Percentiles rank a stretch among this genome's conserved stretches.
These are phyloP conservation scores for Steinernema carpocapsae DNA, from an alignment of 2,888 invertebrate genomes.

Conservation along the genomic window DNA sequence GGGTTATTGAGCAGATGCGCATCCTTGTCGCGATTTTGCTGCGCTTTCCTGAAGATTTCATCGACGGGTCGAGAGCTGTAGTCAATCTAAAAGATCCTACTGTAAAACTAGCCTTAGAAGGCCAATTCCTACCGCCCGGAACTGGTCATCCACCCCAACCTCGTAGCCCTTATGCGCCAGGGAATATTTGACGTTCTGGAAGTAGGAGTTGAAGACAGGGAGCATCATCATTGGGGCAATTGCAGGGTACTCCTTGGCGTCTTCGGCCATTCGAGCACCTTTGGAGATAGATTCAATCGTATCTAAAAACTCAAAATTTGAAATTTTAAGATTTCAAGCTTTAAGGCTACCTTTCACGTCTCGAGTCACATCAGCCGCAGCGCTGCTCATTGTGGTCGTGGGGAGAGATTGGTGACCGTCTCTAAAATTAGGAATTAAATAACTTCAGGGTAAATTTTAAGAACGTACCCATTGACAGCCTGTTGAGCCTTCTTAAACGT, in stretches of 20 bases:
- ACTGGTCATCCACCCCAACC: conserved; percentile 24
- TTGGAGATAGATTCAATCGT: conserved; percentile 7
- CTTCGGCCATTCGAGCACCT: not conserved
- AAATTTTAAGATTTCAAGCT: not conserved
- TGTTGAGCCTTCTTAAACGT: conserved; percentile 28
- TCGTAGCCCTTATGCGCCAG: conserved; percentile 27
- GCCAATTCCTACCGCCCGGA: conserved; percentile 1
- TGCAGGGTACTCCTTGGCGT: not conserved
- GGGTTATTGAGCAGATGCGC: conserved; percentile 24
- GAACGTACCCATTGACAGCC: conserved; percentile 9
- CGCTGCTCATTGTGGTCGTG: conserved; percentile 16
- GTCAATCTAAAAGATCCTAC: conserved; percentile 1
- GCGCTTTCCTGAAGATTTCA: conserved; percentile 13
- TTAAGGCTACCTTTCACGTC: conserved; percentile 5
- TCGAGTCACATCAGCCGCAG: conserved; percentile 1
- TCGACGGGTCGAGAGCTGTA: conserved; percentile 22
- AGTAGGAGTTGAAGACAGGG: conserved; percentile 17
- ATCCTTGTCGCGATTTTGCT: conserved; percentile 18
- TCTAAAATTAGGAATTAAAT: not conserved
- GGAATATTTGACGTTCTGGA: conserved; percentile 28
- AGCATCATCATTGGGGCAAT: conserved; percentile 27
- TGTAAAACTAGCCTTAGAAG: not conserved
- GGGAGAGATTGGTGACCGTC: not conserved
- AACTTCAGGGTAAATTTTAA: no score
- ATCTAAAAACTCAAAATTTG: not conserved